A percentile compares a stretch with the other conserved stretches of the same genome.
Evolutionary conservation across 1,140 invertebrate genomes (phyloP).

Genomic region (Platyura marginata): DNA sequence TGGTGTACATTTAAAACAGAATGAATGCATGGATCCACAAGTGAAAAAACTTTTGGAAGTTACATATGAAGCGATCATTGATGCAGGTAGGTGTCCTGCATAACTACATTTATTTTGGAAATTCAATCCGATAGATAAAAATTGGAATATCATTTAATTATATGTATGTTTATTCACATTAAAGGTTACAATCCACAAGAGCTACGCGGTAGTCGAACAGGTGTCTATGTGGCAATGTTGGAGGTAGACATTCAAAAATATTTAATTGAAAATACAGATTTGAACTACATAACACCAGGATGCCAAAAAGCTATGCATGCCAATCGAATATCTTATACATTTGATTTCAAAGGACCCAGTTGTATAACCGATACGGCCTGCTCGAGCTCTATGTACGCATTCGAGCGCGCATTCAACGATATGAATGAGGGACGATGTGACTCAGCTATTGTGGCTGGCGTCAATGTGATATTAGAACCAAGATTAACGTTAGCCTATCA

Average conservation of each 20-base stretch:
- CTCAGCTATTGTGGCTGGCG: slow-evolving; percentile 61
- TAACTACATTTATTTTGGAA: not conserved
- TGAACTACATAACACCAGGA: not conserved
- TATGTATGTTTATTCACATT: slow-evolving; percentile 24
- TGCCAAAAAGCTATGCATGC: slow-evolving; percentile 13
- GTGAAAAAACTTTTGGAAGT: slow-evolving; percentile 67
- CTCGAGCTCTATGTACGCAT: slow-evolving; percentile 70
- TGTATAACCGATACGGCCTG: slow-evolving; percentile 79
- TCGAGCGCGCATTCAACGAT: slow-evolving; percentile 57
- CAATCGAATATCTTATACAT: slow-evolving; percentile 65
- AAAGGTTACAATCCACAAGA: slow-evolving; percentile 32
- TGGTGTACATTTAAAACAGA: slow-evolving; percentile 63
- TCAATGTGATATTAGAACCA: slow-evolving; percentile 60
- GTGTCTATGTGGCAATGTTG: slow-evolving; percentile 31
- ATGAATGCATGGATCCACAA: slow-evolving; percentile 77
- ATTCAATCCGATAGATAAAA: too few species aligned
- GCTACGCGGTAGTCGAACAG: slow-evolving; percentile 31
- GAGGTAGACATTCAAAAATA: slow-evolving; percentile 36
- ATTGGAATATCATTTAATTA: too few species aligned
- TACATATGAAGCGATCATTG: slow-evolving; percentile 69
- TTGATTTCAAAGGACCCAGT: slow-evolving; percentile 52
- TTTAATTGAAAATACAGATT: not conserved
- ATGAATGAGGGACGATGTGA: slow-evolving; percentile 46
- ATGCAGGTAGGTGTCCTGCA: slow-evolving; percentile 45
- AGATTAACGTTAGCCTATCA: slow-evolving; percentile 59